Evolutionary conservation across 1,140 invertebrate genomes (phyloP).

Genomic region (Pseudobourletiella spinata): DNA sequence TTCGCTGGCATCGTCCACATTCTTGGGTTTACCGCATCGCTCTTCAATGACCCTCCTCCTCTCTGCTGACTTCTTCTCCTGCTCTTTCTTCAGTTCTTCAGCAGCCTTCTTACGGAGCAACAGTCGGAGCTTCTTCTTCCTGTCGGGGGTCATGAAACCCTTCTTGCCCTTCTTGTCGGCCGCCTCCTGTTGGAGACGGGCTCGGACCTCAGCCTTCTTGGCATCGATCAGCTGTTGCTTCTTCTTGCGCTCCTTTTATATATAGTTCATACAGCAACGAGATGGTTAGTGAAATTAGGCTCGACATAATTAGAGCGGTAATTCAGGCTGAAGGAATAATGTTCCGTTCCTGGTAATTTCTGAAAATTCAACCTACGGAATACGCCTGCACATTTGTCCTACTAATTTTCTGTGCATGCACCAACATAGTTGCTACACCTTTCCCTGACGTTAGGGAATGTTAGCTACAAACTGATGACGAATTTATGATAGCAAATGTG

Average conservation of each 20-base stretch:
- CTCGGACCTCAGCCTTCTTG: constrained; percentile 82
- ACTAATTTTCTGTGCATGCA: too few species aligned
- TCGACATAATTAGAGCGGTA: too few species aligned
- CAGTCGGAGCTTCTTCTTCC: constrained; percentile 96
- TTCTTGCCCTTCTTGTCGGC: constrained; percentile 93
- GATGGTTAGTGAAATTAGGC: background rate
- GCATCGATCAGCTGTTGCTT: constrained; percentile 88
- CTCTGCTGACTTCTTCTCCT: constrained; percentile 95
- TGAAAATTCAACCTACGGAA: too few species aligned
- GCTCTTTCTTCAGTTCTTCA: constrained; percentile 98
- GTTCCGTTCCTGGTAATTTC: too few species aligned
- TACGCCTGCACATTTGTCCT: too few species aligned
- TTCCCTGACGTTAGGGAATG: too few species aligned
- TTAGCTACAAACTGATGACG: too few species aligned
- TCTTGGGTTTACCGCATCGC: constrained; percentile 81
- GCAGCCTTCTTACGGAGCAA: constrained; percentile 99
- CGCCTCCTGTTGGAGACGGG: constrained; percentile 83
- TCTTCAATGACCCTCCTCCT: constrained; percentile 95
- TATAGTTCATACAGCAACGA: background rate
- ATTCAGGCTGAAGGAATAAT: too few species aligned
- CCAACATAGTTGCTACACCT: too few species aligned
- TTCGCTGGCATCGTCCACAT: constrained; percentile 85
- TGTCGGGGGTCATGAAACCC: constrained; percentile 97
- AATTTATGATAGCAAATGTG: too few species aligned
- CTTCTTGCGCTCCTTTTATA: constrained; percentile 63